Percentiles rank a stretch among this genome's conserved stretches.
Evolutionary conservation across 2,113 vertebrate genomes (phyloP).

Genomic region (Prunella fulvescens): DNA sequence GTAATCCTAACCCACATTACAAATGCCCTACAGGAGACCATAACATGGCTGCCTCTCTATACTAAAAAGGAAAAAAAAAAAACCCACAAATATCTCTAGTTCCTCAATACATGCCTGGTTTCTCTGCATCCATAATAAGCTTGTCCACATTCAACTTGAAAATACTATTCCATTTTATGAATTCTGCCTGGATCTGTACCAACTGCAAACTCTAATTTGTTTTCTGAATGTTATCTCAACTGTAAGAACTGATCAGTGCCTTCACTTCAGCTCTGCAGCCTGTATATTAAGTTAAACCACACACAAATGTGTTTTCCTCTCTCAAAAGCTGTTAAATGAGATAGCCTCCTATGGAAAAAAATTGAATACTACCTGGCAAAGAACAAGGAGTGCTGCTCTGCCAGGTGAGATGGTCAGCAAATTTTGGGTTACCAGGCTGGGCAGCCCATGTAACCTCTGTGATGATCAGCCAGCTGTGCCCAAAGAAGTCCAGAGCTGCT

Average conservation of each 20-base stretch:
- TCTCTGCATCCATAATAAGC: background rate
- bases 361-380: background rate
- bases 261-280: constrained; percentile 2
- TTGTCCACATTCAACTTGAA: background rate
- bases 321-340: constrained; percentile 9
- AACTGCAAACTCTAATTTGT: background rate
- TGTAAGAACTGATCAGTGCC: constrained; percentile 1
- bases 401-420: background rate
- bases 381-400: background rate
- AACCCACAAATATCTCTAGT: background rate
- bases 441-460: background rate
- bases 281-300: background rate
- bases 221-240: constrained; percentile 41
- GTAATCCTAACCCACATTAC: background rate
- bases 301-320: background rate
- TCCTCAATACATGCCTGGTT: background rate
- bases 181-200: constrained; percentile 24
- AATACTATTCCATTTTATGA: background rate
- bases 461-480: background rate
- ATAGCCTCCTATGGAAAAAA: background rate
- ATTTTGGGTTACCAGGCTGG: background rate
- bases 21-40: background rate
- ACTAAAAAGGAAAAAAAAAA: background rate
- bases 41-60: background rate
- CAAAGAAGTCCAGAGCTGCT: background rate